Evolutionary conservation across 2,797 vertebrate species (phyloP), one percentile per base, ranked within the genome.

Genomic region (Bovichtus diacanthus): DNA sequence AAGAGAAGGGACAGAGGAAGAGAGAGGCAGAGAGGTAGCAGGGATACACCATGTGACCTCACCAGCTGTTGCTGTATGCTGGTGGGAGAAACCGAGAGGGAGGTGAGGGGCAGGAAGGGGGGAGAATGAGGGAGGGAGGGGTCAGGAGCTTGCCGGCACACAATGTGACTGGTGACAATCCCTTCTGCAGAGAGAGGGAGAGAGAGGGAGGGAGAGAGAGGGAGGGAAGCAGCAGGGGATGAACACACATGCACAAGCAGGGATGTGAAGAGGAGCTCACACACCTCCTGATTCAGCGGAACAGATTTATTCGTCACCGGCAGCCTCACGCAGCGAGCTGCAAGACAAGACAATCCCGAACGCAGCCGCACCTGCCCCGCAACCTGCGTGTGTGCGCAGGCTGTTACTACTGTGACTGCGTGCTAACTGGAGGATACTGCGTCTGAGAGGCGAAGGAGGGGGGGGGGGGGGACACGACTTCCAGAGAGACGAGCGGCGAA

Each of bases 11-110:
- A 65, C 60, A 66, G 66, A 43, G 46, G 68, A 51, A 62, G 41
- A 72, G 69, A 54, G 68, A 87, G 54, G 72, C 60, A 41, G 38
- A 66, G 81, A 87, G 87, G 88, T 81, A 85, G 88, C 88, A 64
- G 84, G 79, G 81, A 78, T 75, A 46, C 87, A 80, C 80, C 87
- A 92, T 89, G 89, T 92, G 89, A 93, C 86, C 86, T 85, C 70
- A 56, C 91, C 88, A 92, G 93, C 92, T 93, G 91, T 93, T 94
- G 90, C 91, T 92, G 87, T 82, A 78, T 85, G 86, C 80, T 88
- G 80, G 56, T 83, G 75, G 72, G 87, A 80, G 86, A 74, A 80
- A 81, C 29, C 18, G 61, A 54, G 70, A 70, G 74, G 82, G 78
- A 78, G 78, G 84, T 77, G 83, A 78, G 80, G 65, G 81, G 80